Evolutionary conservation across 2,797 vertebrate genomes (phyloP), one percentile per base, ranked within the genome.

Genomic region (Avahi laniger): DNA sequence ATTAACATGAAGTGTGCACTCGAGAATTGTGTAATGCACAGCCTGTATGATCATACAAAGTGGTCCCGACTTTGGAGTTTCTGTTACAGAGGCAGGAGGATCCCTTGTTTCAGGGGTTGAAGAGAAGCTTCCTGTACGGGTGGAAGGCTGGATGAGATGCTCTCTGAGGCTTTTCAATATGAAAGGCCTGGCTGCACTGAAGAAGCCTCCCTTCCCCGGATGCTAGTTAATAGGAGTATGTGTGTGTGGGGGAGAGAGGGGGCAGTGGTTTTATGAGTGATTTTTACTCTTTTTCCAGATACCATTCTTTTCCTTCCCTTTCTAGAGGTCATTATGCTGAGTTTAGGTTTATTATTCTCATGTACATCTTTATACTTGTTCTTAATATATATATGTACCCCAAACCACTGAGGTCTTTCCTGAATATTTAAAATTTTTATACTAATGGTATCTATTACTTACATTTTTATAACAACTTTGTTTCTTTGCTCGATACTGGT

Each of bases 401-500:
- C 28, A 65, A 75, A 70, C 35, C 57, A 41, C 72, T 43, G 7
- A 86, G 50, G 38, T 50, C 33, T 65, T 87, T 83, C 35, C 86
- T 63, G 38, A 2, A 48, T 78, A 43, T 65, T 90, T 89, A 67
- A 35, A 85, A 43, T 48, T 61, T 91, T 96, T 83, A 28, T 73
- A 30, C 69, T 50, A 41, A n/a, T 70, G 24, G 28, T 76, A 43
- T n/a, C 80, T 15, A 59, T 38, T 59, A 43, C 26, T 80, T 48
- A 54, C 18, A 20, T 69, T 81, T 73, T 81, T 17, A 43, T 59
- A 52, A 70, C n/a, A 87, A 82, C 57, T 89, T 90, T 92, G 72
- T 89, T 91, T 97, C 70, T 82, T 93, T 91, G 61, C 13, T 93
- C 65, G 43, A 0, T 65, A 6, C 89, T 93, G 69, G 18, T 86